phyloP scores from a whole-genome alignment of 2,797 vertebrate genomes.

The Liasis olivaceus region DNA sequence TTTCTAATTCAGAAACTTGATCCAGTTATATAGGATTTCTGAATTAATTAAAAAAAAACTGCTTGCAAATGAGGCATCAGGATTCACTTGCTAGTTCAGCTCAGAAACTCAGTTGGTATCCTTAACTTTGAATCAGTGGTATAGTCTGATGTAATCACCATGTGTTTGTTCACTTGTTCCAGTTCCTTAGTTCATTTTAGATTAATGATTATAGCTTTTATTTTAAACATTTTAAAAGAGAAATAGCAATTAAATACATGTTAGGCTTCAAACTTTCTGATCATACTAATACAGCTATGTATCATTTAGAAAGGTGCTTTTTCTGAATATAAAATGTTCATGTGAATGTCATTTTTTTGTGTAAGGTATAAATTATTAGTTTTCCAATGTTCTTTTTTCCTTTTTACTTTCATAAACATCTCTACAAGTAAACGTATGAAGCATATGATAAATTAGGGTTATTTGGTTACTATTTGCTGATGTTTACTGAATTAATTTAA shows the following conservation, averaged over 20 bases:
- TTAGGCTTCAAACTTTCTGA: background rate
- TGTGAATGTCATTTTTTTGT: background rate
- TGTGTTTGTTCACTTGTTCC: background rate
- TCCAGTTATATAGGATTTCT: background rate
- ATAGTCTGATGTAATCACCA: background rate
- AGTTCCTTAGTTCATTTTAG: background rate
- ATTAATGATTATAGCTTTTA: background rate
- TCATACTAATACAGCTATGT: background rate
- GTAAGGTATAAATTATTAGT: background rate
- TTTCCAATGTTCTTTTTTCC: background rate
- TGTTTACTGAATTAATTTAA: background rate
- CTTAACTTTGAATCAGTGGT: background rate
- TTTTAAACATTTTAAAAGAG: background rate
- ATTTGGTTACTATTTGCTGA: background rate
- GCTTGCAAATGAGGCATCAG: background rate
- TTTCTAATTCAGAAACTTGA: background rate
- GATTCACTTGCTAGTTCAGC: background rate
- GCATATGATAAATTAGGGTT: background rate
- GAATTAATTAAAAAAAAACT: background rate
- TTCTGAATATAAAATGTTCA: background rate
- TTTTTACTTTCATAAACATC: background rate
- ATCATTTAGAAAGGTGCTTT: background rate
- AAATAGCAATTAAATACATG: background rate
- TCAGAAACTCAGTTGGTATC: background rate
- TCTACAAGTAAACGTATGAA: background rate